These are phyloP conservation scores for Vulpes ferrilata DNA, from an alignment of 2,113 vertebrate species.

Conservation along the genomic window DNA sequence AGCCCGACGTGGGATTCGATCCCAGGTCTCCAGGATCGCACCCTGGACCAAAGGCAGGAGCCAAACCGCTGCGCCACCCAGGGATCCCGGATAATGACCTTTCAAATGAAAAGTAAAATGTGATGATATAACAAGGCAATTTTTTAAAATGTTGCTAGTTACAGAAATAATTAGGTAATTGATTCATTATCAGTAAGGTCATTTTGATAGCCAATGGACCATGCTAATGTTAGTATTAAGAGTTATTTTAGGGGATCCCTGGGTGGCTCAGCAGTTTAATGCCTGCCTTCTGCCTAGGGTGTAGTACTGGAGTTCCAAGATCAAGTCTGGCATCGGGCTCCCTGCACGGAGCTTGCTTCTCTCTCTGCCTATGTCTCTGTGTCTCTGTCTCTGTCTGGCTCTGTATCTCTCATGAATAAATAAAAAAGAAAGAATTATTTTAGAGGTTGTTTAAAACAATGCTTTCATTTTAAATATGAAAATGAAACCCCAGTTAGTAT, in stretches of 20 bases:
- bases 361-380: too few species aligned
- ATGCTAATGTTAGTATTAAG: not conserved
- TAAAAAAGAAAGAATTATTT: not conserved
- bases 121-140: not conserved
- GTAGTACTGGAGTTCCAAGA: too few species aligned
- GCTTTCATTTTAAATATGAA: not conserved
- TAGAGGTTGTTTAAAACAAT: constrained; percentile 12
- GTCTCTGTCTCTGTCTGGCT: too few species aligned
- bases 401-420: too few species aligned
- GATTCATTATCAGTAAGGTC: not conserved
- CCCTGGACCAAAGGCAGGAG: too few species aligned
- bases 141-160: not conserved
- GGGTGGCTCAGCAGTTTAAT: too few species aligned
- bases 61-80: too few species aligned
- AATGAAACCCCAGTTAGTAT: not conserved
- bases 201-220: not conserved
- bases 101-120: not conserved
- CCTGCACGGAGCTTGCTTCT: too few species aligned
- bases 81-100: not conserved
- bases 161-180: not conserved
- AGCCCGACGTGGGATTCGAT: too few species aligned
- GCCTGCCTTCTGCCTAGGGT: too few species aligned
- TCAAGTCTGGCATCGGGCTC: too few species aligned
- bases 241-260: not conserved
- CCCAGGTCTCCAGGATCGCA: too few species aligned